phyloP scores from a whole-genome alignment of 2,888 invertebrate species.

The Rugalucina vietnamica region DNA sequence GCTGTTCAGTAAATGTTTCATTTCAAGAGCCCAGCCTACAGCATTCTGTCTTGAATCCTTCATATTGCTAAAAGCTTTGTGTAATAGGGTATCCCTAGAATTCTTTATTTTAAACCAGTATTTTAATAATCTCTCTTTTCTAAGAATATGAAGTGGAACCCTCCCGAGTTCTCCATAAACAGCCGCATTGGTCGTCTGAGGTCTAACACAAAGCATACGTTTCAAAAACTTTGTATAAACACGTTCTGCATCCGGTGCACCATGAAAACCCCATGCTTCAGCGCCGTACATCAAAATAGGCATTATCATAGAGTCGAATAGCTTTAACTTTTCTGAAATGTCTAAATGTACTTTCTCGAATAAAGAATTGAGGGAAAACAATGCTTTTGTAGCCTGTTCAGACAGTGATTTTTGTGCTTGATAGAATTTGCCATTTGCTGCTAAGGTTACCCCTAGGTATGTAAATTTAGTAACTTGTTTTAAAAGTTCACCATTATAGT shows the following conservation, averaged over 20 bases:
- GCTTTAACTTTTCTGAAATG: not conserved
- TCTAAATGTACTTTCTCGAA: not conserved
- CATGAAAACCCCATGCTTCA: slow-evolving; percentile 39
- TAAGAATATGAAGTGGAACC: not conserved
- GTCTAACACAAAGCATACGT: slow-evolving; percentile 8
- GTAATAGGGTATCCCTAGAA: not conserved
- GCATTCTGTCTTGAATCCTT: not conserved
- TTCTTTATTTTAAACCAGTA: slow-evolving; percentile 20
- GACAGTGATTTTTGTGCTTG: not conserved
- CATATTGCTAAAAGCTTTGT: not conserved
- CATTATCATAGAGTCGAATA: slow-evolving; percentile 23
- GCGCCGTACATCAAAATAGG: slow-evolving; percentile 19
- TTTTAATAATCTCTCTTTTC: slow-evolving; percentile 27
- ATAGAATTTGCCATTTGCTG: not conserved
- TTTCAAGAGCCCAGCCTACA: not conserved
- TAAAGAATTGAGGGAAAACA: not conserved
- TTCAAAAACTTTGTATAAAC: slow-evolving; percentile 27
- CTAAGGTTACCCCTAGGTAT: not conserved
- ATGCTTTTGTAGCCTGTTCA: not conserved
- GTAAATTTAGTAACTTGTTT: not conserved
- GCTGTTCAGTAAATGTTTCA: not conserved
- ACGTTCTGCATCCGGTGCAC: slow-evolving; percentile 22
- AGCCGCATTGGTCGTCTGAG: not conserved
- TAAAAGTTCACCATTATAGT: not conserved
- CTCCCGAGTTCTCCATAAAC: slow-evolving; percentile 34